phyloP scores from a whole-genome alignment of 2,113 vertebrate genomes.

The Podiceps cristatus region DNA sequence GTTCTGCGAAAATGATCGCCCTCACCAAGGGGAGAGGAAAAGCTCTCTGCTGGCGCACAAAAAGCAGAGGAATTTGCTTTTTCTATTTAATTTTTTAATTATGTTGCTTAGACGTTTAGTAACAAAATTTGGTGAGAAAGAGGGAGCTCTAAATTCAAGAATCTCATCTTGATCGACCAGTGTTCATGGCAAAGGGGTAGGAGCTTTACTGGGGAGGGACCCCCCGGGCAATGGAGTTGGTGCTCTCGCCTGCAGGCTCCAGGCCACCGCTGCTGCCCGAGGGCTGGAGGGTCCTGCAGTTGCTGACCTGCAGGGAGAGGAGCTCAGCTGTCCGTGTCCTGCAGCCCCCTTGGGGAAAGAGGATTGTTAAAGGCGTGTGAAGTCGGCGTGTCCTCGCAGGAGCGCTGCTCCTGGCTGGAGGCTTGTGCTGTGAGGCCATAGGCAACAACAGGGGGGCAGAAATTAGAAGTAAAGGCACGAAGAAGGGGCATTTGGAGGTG shows the following conservation, averaged over 20 bases:
- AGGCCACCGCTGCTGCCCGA: rapidly evolving
- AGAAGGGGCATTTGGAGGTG: background rate
- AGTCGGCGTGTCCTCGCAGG: background rate
- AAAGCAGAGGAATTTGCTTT: background rate
- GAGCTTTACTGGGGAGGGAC: background rate
- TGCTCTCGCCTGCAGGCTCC: background rate
- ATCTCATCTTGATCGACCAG: rapidly evolving
- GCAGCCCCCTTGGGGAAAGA: background rate
- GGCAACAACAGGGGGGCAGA: background rate
- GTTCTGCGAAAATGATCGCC: background rate
- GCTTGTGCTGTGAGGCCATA: background rate
- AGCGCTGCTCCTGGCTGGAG: background rate
- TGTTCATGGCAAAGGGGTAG: background rate
- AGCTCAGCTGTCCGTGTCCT: background rate
- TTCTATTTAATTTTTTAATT: background rate
- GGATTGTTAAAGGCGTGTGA: rapidly evolving
- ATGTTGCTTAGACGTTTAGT: background rate
- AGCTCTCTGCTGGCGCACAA: background rate
- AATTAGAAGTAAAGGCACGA: background rate
- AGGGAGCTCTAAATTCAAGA: background rate
- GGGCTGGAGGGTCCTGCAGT: background rate
- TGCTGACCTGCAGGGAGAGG: background rate
- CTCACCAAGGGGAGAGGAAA: background rate
- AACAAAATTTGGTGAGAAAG: background rate
- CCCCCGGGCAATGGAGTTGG: rapidly evolving